Evolutionary conservation across 2,888 invertebrate genomes (phyloP), one percentile per base, ranked within the genome.

Genomic region (Baronia brevicornis): DNA sequence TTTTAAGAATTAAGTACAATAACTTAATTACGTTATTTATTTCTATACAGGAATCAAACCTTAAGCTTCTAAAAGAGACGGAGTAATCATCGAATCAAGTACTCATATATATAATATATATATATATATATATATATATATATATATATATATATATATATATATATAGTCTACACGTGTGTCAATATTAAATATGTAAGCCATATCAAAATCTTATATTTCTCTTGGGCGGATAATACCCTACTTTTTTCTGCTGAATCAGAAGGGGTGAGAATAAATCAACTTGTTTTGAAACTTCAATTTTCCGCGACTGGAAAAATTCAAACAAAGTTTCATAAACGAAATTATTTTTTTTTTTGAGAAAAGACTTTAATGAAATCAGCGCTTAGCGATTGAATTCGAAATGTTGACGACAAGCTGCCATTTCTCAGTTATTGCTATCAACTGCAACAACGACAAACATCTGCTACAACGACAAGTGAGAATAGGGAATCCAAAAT

Each of bases 241-340:
- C 53, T 40, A 45, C 49, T 56, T 45, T 54, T 54, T 57, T 47
- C 48, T n/a, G 60, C 60, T 59, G 60, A 60, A 45, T 61, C 56
- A 60, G 54, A 45, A 47, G 39, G 51, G 57, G 51, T 51, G 43
- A 41, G 40, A 40, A 43, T 47, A 45, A 47, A 47, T 47, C 41
- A 43, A 43, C 27, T 41, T 47, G 43, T 47, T 47, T 44, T 41
- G 38, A 40, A 44, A 43, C 39, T 24, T 36, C 37, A 41, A 39
- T 41, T 40, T 37, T 38, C 34, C 32, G 37, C 22, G 39, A 15
- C 17, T 7, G 36, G 37, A 40, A 37, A 39, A 38, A 36, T 29
- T 25, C 28, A 30, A 17, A 15, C 11, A 19, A 22, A 26, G 23
- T 33, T 30, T 30, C 25, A 10, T 30, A 22, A 24, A 5, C 17